A percentile compares a stretch with the other conserved stretches of the same genome.
These are phyloP conservation scores for Cephus nigrinus DNA, from an alignment of 2,888 invertebrate genomes.

Conservation along the genomic window DNA sequence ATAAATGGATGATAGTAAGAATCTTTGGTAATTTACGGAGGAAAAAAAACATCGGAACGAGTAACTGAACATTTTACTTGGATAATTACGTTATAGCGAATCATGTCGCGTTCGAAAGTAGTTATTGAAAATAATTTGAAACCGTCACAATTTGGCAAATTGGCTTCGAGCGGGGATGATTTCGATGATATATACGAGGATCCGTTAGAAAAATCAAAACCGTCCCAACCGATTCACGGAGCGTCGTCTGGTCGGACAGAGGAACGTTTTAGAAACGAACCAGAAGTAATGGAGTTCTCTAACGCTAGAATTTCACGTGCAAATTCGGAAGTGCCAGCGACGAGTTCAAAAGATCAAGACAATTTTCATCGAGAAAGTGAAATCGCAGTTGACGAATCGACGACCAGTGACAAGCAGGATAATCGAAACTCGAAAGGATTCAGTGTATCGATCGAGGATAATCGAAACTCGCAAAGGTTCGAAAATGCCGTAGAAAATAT, in stretches of 20 bases:
- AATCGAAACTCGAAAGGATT: not conserved
- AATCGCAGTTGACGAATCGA: not conserved
- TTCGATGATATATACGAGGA: slow-evolving; percentile 17
- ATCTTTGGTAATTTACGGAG: not conserved
- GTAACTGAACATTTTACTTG: not conserved
- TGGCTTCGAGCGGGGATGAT: slow-evolving; percentile 5
- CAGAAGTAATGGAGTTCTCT: slow-evolving; percentile 16
- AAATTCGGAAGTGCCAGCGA: not conserved
- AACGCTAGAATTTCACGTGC: slow-evolving; percentile 5
- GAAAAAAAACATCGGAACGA: not conserved
- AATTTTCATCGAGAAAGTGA: not conserved
- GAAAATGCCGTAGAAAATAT: not conserved
- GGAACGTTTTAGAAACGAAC: slow-evolving; percentile 2
- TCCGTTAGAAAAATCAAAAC: slow-evolving; percentile 18
- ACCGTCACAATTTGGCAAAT: slow-evolving; percentile 16
- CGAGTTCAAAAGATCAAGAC: not conserved
- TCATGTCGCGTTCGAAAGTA: slow-evolving; percentile 14
- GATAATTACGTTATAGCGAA: not conserved
- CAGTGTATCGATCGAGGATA: not conserved
- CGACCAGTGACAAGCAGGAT: not conserved
- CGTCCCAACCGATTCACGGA: slow-evolving; percentile 3
- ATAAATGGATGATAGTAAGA: not conserved
- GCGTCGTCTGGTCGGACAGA: not conserved
- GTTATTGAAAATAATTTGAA: slow-evolving; percentile 18
- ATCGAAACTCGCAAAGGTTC: not conserved